Evolutionary conservation across 2,797 vertebrate genomes (phyloP).

Genomic region (Amniataba percoides): DNA sequence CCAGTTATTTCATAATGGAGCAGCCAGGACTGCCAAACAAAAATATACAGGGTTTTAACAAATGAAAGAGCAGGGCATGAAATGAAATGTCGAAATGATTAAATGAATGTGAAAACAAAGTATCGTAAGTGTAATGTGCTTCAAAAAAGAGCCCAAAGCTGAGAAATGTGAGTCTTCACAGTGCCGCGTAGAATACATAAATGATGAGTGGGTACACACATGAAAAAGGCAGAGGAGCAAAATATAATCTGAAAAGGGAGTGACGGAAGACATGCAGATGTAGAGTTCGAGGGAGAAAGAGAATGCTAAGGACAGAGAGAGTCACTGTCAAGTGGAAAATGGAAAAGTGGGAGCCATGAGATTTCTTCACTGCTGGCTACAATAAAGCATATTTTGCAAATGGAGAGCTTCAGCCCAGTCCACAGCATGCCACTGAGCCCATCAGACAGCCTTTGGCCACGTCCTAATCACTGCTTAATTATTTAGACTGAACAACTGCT

Average conservation of each 20-base stretch:
- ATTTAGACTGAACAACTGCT: constrained; percentile 76
- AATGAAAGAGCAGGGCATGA: constrained; percentile 42
- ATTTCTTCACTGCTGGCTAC: constrained; percentile 52
- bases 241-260: constrained; percentile 45
- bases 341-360: constrained; percentile 60
- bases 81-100: constrained; percentile 69
- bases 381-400: constrained; percentile 45
- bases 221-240: constrained; percentile 51
- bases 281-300: constrained; percentile 29
- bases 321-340: constrained; percentile 70
- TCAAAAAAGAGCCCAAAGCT: constrained; percentile 51
- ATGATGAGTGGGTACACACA: constrained; percentile 44
- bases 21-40: constrained; percentile 39
- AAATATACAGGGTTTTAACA: constrained; percentile 38
- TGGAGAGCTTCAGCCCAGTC: constrained; percentile 51
- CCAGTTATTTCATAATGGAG: constrained; percentile 58
- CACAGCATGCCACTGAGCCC: constrained; percentile 55
- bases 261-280: constrained; percentile 37
- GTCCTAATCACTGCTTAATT: constrained; percentile 79
- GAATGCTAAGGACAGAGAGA: constrained; percentile 49
- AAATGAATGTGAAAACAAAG: constrained; percentile 62
- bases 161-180: constrained; percentile 36
- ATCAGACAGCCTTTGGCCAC: constrained; percentile 75
- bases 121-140: constrained; percentile 62
- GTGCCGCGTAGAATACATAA: constrained; percentile 47